These are phyloP conservation scores for Pitangus sulphuratus DNA, from an alignment of 2,797 vertebrate species.

Conservation along the genomic window DNA sequence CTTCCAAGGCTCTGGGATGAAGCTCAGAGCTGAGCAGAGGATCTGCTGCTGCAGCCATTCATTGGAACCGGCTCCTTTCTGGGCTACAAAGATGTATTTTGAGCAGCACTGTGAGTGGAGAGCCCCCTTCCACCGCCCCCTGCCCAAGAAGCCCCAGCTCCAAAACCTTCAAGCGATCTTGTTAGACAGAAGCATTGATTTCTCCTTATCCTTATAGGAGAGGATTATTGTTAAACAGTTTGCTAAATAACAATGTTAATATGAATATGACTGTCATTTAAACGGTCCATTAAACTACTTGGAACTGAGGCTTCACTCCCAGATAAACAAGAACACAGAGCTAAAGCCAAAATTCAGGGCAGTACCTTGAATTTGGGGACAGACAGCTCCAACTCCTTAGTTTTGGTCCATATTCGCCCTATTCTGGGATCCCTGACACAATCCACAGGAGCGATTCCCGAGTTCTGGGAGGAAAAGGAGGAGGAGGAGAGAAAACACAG, in stretches of 20 bases:
- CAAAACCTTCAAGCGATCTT: not conserved
- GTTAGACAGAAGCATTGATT: not conserved
- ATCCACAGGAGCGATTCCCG: conserved; percentile 93
- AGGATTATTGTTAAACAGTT: conserved; percentile 4
- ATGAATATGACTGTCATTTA: conserved; percentile 9
- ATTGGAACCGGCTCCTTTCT: not conserved
- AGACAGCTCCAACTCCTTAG: conserved; percentile 94
- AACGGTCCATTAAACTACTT: conserved; percentile 30
- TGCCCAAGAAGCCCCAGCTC: not conserved
- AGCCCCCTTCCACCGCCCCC: not conserved
- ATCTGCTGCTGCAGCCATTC: not conserved
- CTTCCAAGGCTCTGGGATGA: not conserved
- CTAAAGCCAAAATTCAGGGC: not conserved
- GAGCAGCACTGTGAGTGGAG: not conserved
- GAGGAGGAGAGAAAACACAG: conserved; percentile 52
- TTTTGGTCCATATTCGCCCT: conserved; percentile 97
- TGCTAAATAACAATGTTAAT: conserved; percentile 20
- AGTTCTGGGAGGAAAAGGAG: conserved; percentile 80
- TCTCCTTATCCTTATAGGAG: not conserved
- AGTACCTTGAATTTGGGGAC: conserved; percentile 98
- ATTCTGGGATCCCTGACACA: conserved; percentile 95
- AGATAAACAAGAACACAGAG: not conserved
- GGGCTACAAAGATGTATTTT: not conserved
- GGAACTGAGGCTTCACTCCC: not conserved
- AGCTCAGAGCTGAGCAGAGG: not conserved